Evolutionary conservation across 2,888 invertebrate genomes (phyloP).

Genomic region (Ditula angustiorana): DNA sequence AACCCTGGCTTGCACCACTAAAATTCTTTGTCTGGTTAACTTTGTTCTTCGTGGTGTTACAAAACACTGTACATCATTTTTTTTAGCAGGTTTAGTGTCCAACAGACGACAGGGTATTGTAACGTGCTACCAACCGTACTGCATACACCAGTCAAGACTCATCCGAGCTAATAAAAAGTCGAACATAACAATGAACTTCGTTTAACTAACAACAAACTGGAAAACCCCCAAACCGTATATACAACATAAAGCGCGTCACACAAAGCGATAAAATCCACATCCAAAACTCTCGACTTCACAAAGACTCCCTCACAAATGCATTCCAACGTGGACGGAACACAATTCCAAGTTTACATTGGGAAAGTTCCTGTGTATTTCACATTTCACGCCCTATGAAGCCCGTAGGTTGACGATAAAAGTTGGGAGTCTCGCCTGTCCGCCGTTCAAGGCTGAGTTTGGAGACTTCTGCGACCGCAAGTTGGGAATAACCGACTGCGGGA

Average conservation of each 20-base stretch:
- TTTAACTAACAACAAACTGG: not conserved
- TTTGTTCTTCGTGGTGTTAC: no score
- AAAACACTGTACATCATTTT: no score
- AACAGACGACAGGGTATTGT: no score
- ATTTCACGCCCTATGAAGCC: conserved; percentile 44
- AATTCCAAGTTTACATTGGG: conserved; percentile 44
- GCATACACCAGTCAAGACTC: no score
- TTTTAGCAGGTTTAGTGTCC: no score
- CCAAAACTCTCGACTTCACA: not conserved
- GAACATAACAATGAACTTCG: not conserved
- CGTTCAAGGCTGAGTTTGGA: not conserved
- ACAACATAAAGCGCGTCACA: not conserved
- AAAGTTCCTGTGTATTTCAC: conserved; percentile 41
- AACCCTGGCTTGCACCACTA: no score
- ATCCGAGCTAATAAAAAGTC: no score
- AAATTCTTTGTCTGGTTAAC: no score
- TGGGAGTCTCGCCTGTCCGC: conserved; percentile 10
- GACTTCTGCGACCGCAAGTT: not conserved
- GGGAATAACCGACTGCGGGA: no score
- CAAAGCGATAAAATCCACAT: not conserved
- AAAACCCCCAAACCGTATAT: not conserved
- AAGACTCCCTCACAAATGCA: not conserved
- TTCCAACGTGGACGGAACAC: conserved; percentile 23
- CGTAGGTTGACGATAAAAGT: conserved; percentile 41
- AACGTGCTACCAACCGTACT: no score